Conservation (phyloP, 2,888 invertebrate species). For the Rapana venosa region DNA sequence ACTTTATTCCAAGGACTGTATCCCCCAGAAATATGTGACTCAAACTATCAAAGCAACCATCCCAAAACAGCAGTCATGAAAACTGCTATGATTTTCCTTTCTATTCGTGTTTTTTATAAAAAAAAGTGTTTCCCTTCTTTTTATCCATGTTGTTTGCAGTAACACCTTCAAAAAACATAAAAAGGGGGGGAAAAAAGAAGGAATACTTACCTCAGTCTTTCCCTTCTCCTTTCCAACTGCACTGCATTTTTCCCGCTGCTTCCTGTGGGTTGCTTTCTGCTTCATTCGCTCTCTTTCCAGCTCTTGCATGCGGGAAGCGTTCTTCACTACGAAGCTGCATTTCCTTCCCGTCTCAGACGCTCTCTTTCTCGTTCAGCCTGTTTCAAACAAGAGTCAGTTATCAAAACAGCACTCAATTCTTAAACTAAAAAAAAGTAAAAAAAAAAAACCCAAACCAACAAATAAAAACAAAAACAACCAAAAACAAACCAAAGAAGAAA, state of each 20-base stretch:
- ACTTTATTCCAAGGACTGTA: too few species aligned
- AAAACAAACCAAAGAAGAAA: too few species aligned
- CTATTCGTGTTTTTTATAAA: too few species aligned
- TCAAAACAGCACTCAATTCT: background rate
- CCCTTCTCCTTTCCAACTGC: constrained; percentile 83
- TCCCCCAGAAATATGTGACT: too few species aligned
- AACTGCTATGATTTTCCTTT: too few species aligned
- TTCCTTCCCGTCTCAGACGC: constrained; percentile 87
- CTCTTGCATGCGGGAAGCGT: constrained; percentile 84
- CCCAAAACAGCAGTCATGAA: too few species aligned
- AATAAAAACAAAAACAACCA: too few species aligned
- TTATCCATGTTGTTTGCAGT: too few species aligned
- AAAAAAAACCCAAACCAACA: too few species aligned
- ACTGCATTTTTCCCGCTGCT: constrained; percentile 91
- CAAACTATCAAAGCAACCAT: too few species aligned
- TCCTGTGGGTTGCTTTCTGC: constrained; percentile 83
- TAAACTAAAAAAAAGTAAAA: too few species aligned
- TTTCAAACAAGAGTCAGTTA: background rate
- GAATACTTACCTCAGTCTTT: constrained; percentile 59
- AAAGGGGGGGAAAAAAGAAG: background rate
- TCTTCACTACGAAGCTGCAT: constrained; percentile 86
- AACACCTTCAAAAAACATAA: background rate
- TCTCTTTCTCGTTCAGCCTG: constrained; percentile 75
- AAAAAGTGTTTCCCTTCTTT: too few species aligned
- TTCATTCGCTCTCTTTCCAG: constrained; percentile 85